Base-by-base conservation (phyloP, 1,140 invertebrate species). In the Tribolium castaneum region DNA sequence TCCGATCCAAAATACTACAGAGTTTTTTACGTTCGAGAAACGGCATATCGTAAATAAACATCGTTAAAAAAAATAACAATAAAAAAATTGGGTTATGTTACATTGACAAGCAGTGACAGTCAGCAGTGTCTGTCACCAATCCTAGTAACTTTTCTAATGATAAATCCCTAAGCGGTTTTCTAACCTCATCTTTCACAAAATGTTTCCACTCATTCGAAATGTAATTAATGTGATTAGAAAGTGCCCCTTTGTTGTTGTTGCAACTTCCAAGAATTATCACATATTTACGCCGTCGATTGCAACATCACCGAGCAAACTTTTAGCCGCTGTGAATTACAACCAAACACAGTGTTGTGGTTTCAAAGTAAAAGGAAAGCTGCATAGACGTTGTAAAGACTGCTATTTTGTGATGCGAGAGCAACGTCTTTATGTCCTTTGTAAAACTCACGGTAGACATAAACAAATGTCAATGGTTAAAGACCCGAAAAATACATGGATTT, bases 11-110 rank as follows among this genome's bases (percentile, higher is more conserved):
- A 81, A 95, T 90, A 83, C 90, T 88, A 84, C 94, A 96, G 13
- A 97, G 84, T 82, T 93, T 89, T 72, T 89, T 90, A 74, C 92
- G 89, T 81, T 92, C 90, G 14, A 87, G 82, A 83, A 91, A 92
- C 5, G 95, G 94, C 70, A 97, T 85, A 50, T 95, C 87, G 82
- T 95, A 94, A 82, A 95, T 90, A 85, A 93, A 94, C 86, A 89
- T 84, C 7, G 2, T 45, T 10, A 45, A 45, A 45, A n/a, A 45
- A 45, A 45, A 2, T 19, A 1, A 19, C 16, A 45, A 45, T 9
- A 45, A 45, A 45, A 45, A 45, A 45, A 45, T 45, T 45, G 39
- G 39, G 39, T 45, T 45, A 45, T 45, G 39, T 45, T 9, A 10
- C 39, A 4, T 45, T 45, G n/a, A 45, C n/a, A 10, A 45, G 14